Percentiles rank a stretch among this genome's conserved stretches.
Evolutionary conservation across 2,113 vertebrate species (phyloP).

Genomic region (Macheiramphus alcinus): DNA sequence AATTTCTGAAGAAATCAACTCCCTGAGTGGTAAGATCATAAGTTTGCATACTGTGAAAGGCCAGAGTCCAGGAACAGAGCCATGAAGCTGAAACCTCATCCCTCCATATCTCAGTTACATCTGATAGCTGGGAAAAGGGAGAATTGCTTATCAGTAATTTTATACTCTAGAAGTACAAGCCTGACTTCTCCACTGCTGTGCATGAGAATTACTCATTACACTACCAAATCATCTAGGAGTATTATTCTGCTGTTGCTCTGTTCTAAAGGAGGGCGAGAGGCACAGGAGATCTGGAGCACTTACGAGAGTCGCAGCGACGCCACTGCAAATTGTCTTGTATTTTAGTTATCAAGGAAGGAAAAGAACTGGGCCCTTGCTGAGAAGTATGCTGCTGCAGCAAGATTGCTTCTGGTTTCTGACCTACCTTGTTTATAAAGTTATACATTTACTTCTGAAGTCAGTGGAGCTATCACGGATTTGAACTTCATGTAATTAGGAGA

Average conservation of each 20-base stretch:
- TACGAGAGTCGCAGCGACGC: neutral
- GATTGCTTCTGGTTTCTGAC: neutral
- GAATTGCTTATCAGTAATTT: slow-evolving; percentile 24
- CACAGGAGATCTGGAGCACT: neutral
- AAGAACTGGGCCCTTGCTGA: neutral
- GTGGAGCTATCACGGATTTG: neutral
- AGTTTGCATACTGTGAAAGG: neutral
- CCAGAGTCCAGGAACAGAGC: neutral
- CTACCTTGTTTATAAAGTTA: slow-evolving; percentile 41
- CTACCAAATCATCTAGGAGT: neutral
- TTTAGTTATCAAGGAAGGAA: neutral
- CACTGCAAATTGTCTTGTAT: neutral
- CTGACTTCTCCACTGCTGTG: neutral
- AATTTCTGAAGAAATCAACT: slow-evolving; percentile 19
- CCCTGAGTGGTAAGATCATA: neutral
- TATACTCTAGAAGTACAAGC: slow-evolving; percentile 1
- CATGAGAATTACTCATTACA: neutral
- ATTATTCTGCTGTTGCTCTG: neutral
- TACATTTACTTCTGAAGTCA: slow-evolving; percentile 37
- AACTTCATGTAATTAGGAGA: slow-evolving; percentile 17
- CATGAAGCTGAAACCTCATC: slow-evolving; percentile 9
- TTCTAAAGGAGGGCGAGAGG: neutral
- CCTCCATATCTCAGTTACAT: neutral
- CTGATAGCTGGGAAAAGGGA: neutral
- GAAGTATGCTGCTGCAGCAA: slow-evolving; percentile 16